Evolutionary conservation across 2,888 invertebrate species (phyloP).

Genomic region (Disparrhopalites patrizii): DNA sequence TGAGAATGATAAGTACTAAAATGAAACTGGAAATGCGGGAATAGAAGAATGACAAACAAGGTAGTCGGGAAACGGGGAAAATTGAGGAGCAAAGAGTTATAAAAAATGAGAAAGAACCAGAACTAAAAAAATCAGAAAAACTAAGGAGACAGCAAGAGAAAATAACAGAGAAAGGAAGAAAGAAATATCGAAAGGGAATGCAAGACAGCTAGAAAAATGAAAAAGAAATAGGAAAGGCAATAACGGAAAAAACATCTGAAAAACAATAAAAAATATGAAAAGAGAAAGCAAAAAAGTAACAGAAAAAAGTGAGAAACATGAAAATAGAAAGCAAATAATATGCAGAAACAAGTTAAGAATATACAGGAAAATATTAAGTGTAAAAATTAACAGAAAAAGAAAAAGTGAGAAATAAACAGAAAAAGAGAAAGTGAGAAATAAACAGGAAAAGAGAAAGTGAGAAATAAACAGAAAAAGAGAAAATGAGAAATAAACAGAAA

Average conservation of each 20-base stretch:
- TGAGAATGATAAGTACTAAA: too few species aligned
- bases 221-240: neutral
- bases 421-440: neutral
- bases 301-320: neutral
- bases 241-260: neutral
- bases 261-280: neutral
- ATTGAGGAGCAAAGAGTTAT: neutral
- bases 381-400: neutral
- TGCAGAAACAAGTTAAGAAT: too few species aligned
- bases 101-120: neutral
- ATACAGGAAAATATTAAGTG: neutral
- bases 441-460: neutral
- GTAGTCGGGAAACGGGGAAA: neutral
- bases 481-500: neutral
- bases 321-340: neutral
- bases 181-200: neutral
- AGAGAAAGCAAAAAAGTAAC: constrained; percentile 5
- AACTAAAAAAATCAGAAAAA: neutral
- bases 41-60: neutral
- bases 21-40: too few species aligned
- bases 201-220: neutral
- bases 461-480: neutral
- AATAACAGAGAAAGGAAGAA: neutral
- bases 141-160: neutral
- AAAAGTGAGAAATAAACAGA: neutral